Evolutionary conservation across 2,797 vertebrate genomes (phyloP).

Genomic region (Crossoptilon crossoptilon): DNA sequence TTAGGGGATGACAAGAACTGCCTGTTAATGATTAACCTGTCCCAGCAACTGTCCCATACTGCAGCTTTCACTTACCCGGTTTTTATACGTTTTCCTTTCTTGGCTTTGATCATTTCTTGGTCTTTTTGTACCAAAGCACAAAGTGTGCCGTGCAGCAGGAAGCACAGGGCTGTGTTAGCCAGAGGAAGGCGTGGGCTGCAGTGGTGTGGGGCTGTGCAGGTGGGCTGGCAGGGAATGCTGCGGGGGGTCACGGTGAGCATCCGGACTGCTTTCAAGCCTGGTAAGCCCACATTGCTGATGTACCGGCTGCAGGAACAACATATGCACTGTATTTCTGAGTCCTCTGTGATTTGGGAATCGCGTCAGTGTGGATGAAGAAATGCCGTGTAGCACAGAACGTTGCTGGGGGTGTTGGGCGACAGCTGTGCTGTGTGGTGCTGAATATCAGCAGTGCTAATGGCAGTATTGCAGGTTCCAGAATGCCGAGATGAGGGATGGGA

Average conservation of each 20-base stretch:
- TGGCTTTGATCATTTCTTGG: background rate
- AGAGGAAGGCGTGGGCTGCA: accelerated
- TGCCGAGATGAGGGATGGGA: background rate
- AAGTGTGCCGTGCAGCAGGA: background rate
- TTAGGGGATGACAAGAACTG: background rate
- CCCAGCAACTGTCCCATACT: background rate
- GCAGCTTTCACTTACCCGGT: slow-evolving; percentile 5
- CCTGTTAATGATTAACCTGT: slow-evolving; percentile 60
- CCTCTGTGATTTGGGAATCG: background rate
- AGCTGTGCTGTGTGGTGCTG: background rate
- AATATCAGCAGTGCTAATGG: slow-evolving; percentile 13
- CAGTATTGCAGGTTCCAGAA: slow-evolving; percentile 6
- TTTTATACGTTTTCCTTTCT: background rate
- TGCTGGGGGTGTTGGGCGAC: background rate
- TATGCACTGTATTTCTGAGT: background rate
- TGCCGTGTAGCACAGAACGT: background rate
- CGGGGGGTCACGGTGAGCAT: background rate
- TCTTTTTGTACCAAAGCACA: background rate
- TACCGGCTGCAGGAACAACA: background rate
- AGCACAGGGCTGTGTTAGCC: background rate
- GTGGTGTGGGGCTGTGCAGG: background rate
- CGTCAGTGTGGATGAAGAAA: background rate
- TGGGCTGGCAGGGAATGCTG: no score
- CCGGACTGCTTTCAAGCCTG: background rate
- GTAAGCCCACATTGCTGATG: background rate